These are phyloP conservation scores for Fratercula arctica DNA, from an alignment of 2,797 vertebrate species.

Conservation along the genomic window DNA sequence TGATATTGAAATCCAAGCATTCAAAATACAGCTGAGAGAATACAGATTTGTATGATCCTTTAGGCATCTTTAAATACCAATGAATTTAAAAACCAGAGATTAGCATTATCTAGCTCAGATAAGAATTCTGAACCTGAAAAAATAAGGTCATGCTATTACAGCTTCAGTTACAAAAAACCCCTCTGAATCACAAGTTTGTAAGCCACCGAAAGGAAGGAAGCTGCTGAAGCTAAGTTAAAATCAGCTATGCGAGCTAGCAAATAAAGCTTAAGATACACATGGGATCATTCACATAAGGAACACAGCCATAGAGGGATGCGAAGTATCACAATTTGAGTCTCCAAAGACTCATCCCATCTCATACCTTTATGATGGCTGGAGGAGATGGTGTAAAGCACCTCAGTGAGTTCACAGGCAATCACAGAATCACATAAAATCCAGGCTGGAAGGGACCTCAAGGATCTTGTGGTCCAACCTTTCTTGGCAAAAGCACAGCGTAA, in stretches of 20 bases:
- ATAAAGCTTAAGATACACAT: neutral
- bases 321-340: neutral
- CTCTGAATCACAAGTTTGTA: neutral
- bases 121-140: constrained; percentile 1
- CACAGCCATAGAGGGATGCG: rapidly evolving
- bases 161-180: neutral
- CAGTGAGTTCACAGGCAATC: neutral
- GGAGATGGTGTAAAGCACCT: neutral
- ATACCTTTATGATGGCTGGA: neutral
- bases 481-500: neutral
- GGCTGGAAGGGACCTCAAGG: neutral
- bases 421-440: neutral
- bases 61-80: neutral
- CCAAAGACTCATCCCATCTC: rapidly evolving
- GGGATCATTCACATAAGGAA: rapidly evolving
- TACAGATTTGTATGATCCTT: neutral
- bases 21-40: neutral
- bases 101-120: neutral
- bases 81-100: neutral
- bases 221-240: neutral
- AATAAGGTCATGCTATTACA: neutral
- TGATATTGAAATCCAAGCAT: neutral
- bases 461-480: neutral
- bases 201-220: neutral
- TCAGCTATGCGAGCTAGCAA: neutral